These are phyloP conservation scores for Orthosia gothica DNA, from an alignment of 2,888 invertebrate genomes.

Conservation along the genomic window DNA sequence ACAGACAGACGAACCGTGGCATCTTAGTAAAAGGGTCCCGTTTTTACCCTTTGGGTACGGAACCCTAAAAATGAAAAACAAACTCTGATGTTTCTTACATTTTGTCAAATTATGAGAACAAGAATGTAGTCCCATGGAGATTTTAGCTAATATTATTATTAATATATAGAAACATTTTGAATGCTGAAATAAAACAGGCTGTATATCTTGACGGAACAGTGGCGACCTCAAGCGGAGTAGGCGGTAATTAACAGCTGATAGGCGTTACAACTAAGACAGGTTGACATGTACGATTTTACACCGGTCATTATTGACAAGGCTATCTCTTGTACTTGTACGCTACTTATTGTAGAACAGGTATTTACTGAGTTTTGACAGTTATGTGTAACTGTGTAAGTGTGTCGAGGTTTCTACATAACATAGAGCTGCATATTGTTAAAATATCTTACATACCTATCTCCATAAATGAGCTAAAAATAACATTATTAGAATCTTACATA, in stretches of 20 bases:
- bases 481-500: no score
- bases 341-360: conserved; percentile 52
- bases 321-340: conserved; percentile 48
- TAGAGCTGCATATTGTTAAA: background rate
- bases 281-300: conserved; percentile 70
- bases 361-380: conserved; percentile 66
- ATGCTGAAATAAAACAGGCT: background rate
- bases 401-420: conserved; percentile 30
- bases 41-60: no score
- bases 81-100: background rate
- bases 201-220: conserved; percentile 69
- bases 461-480: background rate
- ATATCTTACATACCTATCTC: background rate
- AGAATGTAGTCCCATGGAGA: no score
- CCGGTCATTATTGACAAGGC: conserved; percentile 69
- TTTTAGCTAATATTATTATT: no score
- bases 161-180: no score
- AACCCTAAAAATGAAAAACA: background rate
- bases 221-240: conserved; percentile 77
- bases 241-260: conserved; percentile 84
- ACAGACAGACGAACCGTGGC: no score
- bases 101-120: background rate
- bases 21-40: no score
- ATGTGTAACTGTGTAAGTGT: conserved; percentile 39
- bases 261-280: conserved; percentile 76